Evolutionary conservation across 2,888 invertebrate species (phyloP).

Genomic region (Cataglyphis rosenhaueri): DNA sequence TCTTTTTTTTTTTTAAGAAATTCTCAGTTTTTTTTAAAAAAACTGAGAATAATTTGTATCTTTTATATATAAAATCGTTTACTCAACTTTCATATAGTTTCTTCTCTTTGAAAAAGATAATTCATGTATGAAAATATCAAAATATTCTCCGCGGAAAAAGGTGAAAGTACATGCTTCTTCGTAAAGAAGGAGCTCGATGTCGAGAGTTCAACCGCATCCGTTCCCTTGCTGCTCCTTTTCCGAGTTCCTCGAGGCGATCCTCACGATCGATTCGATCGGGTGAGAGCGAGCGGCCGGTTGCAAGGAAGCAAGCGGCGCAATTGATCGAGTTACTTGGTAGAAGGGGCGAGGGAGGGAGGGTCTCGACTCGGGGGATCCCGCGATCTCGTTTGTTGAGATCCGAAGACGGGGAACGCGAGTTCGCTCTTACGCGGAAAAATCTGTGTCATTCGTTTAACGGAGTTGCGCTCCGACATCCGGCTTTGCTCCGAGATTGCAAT

Average conservation of each 20-base stretch:
- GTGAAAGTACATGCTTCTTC: conserved; percentile 19
- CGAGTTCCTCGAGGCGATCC: conserved; percentile 18
- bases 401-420: conserved; percentile 42
- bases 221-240: conserved; percentile 31
- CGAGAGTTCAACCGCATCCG: conserved; percentile 47
- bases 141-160: conserved; percentile 21
- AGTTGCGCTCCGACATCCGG: conserved; percentile 41
- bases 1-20: neutral
- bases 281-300: conserved; percentile 13
- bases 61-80: neutral
- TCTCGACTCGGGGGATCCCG: conserved; percentile 40
- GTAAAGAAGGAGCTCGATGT: conserved; percentile 9
- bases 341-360: neutral
- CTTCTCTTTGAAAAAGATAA: neutral
- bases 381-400: conserved; percentile 52
- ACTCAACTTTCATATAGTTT: neutral
- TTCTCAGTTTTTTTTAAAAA: neutral
- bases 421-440: conserved; percentile 55
- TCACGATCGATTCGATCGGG: conserved; percentile 36
- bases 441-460: conserved; percentile 55
- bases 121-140: conserved; percentile 40
- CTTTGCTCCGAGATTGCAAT: conserved; percentile 42
- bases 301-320: conserved; percentile 33
- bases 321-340: conserved; percentile 47
- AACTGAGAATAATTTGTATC: neutral